Evolutionary conservation across 2,888 invertebrate genomes (phyloP).

Genomic region (Eupeodes latifasciatus): DNA sequence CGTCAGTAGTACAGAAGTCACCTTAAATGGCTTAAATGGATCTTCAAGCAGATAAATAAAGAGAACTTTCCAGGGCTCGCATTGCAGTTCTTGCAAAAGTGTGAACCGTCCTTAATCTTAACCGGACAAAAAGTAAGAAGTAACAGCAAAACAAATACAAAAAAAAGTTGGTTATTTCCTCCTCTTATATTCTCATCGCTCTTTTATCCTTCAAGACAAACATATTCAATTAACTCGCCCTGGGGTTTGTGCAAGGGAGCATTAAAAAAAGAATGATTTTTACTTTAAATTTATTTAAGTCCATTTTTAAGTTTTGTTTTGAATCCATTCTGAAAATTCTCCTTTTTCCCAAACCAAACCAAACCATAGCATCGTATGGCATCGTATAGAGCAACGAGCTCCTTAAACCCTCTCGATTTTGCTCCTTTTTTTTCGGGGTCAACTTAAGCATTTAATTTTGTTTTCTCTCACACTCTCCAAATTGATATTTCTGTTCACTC

Average conservation of each 20-base stretch:
- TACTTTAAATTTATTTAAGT: constrained; percentile 54
- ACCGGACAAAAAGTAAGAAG: neutral
- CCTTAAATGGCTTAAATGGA: too few species aligned
- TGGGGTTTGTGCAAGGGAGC: neutral
- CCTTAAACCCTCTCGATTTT: constrained; percentile 55
- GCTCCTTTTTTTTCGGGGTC: constrained; percentile 56
- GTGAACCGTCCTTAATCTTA: neutral
- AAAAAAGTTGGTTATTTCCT: constrained; percentile 24
- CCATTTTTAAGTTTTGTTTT: constrained; percentile 55
- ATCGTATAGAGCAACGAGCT: neutral
- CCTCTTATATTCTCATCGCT: neutral
- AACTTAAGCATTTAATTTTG: constrained; percentile 31
- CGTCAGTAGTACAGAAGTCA: neutral
- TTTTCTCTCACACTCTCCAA: neutral
- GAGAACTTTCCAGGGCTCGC: too few species aligned
- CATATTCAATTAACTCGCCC: constrained; percentile 68
- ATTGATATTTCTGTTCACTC: constrained; percentile 21
- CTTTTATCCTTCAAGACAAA: neutral
- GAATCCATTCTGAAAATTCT: constrained; percentile 55
- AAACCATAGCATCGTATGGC: neutral
- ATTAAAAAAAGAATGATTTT: constrained; percentile 25
- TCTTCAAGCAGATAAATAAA: too few species aligned
- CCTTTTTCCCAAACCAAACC: constrained; percentile 29
- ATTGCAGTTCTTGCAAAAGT: neutral
- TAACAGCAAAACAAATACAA: constrained; percentile 28